Evolutionary conservation across 64 coral and sea anemone species (phyloP), one percentile per base, ranked within the genome.

Genomic region (Actinia equina): DNA sequence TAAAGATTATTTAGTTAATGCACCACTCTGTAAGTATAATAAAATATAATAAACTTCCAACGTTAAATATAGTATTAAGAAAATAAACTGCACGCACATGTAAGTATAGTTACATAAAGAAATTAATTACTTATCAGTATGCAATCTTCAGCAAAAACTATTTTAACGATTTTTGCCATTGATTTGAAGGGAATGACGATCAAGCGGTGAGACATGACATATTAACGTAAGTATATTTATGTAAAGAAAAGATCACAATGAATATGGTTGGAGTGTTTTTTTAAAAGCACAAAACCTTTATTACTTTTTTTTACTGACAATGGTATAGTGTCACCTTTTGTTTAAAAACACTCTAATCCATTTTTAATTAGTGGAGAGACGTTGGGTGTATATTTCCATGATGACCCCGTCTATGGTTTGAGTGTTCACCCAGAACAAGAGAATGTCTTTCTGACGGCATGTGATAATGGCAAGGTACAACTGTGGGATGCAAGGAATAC

Each of bases 391-490:
- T 97, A 82, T 78, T 90, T 88, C 52, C 94, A 97, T 86, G 94
- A 97, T 44, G 88, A 93, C 71, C 94, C 94, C 63, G 92, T 97
- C n/a, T 93, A 97, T 90, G 91, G 94, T 26, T 91, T 97, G 41
- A 87, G 84, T 88, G 69, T 97, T 59, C 94, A 97, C 70, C 94
- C 88, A 85, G 94, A 97, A 22, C 51, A 95, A 86, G 86, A 93
- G 53, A 90, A 92, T 61, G 60, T 93, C 19, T 97, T 97, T 79
- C 18, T 97, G 26, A 93, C 94, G 25, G 94, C 94, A 80, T 97
- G 85, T 93, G 94, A 97, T 86, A 87, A 97, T 88, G 94, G 94
- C 45, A 83, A 82, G 90, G 94, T 93, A 16, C 54, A 88, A 64
- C 80, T 97, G 2, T 92, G 90, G 90, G 90, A 92, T 70, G 86